Evolutionary conservation across 2,113 vertebrate species (phyloP), one percentile per base, ranked within the genome.

Genomic region (Gymnogyps californianus): DNA sequence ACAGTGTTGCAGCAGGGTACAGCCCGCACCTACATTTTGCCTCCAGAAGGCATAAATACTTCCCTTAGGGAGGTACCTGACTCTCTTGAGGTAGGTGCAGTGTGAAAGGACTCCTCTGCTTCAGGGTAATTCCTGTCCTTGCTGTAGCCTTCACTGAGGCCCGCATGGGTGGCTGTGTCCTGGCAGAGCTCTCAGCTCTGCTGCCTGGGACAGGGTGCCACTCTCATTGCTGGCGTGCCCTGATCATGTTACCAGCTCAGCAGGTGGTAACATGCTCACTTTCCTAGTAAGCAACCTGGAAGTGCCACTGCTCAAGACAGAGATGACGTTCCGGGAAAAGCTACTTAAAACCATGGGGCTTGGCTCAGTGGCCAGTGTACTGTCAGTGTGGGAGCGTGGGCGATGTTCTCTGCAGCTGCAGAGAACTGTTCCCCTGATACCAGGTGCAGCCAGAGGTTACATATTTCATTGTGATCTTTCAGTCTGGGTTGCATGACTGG

Each of bases 211-310:
- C 19, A 26, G 32, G 34, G 54, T 57, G 26, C n/a, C 15, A 0
- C n/a, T 10, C 18, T 36, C 26, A 3, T 1, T 13, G 29, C 59
- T 52, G 58, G 20, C 0, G 1, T 44, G 64, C 24, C 74, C 52
- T 15, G 9, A 4, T 29, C 18, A 1, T 0, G 1, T 12, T 22
- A 9, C n/a, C 55, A n/a, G 55, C 65, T 83, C 69, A 31, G 46
- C 72, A 32, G 44, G 34, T 11, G 4, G 4, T 18, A 18, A 16
- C 46, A 6, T 1, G 3, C 28, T 55, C 9, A 0, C 36, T n/a
- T 52, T 28, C 49, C 54, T 18, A 4, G 79, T 7, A 13, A 47
- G n/a, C n/a, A 64, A 9, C 12, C 21, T 79, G 3, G 11, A 22
- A 15, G 13, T 34, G 46, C 58, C 3, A 10, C 83, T 65, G 57